Conservation (phyloP, 2,797 vertebrate genomes). For the Diglossa cyanea region DNA sequence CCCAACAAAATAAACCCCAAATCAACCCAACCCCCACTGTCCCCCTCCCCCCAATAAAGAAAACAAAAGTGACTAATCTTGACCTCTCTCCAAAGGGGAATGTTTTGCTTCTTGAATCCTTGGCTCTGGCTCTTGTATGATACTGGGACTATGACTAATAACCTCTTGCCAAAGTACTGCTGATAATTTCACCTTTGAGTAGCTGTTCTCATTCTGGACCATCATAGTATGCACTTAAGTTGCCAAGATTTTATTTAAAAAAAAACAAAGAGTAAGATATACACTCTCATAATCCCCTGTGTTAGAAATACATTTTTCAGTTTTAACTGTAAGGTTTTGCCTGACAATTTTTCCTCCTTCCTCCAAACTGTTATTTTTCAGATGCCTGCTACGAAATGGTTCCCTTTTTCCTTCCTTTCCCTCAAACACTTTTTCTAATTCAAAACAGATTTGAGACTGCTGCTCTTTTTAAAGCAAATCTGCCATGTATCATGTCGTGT, state of each 20-base stretch:
- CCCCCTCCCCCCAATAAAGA: neutral
- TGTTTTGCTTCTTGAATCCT: constrained; percentile 66
- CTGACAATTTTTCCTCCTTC: constrained; percentile 27
- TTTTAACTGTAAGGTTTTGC: constrained; percentile 46
- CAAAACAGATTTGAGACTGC: constrained; percentile 59
- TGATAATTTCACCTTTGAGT: constrained; percentile 70
- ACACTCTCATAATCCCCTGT: constrained; percentile 27
- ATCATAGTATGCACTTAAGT: constrained; percentile 2
- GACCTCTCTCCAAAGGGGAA: constrained; percentile 61
- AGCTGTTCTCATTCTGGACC: constrained; percentile 61
- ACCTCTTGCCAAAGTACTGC: constrained; percentile 52
- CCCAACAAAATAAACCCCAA: neutral
- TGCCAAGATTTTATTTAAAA: constrained; percentile 49
- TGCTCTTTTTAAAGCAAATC: constrained; percentile 61
- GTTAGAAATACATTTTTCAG: constrained; percentile 56
- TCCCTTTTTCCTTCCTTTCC: constrained; percentile 51
- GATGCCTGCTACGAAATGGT: constrained; percentile 44
- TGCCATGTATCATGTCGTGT: constrained; percentile 34
- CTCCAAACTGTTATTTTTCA: constrained; percentile 60
- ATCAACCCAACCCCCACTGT: neutral
- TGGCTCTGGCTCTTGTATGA: constrained; percentile 53
- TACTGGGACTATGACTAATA: constrained; percentile 69
- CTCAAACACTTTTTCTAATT: constrained; percentile 62
- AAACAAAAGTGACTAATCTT: constrained; percentile 59
- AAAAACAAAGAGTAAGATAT: constrained; percentile 40